Percentiles rank a stretch among this genome's conserved stretches.
These are phyloP conservation scores for Nycticryphes semicollaris DNA, from an alignment of 2,113 vertebrate species.

Conservation along the genomic window DNA sequence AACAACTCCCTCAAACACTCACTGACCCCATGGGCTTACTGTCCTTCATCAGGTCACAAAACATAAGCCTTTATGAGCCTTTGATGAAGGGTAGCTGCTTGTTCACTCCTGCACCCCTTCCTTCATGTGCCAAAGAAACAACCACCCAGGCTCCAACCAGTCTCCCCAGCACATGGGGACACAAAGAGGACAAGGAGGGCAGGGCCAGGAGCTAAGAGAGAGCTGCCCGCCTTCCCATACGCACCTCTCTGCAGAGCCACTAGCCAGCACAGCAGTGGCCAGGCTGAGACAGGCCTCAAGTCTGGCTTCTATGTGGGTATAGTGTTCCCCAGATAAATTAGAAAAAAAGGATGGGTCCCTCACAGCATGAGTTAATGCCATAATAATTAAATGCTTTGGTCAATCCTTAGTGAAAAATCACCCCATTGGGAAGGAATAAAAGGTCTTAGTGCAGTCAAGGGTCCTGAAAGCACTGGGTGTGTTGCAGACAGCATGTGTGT, in stretches of 20 bases:
- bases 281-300: not conserved
- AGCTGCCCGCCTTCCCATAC: not conserved
- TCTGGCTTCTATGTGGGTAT: not conserved
- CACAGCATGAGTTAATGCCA: not conserved
- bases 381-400: not conserved
- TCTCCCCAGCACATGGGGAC: not conserved
- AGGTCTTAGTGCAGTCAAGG: not conserved
- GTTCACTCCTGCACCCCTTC: not conserved
- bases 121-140: not conserved
- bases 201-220: not conserved
- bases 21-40: not conserved
- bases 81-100: not conserved
- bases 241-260: not conserved
- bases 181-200: not conserved
- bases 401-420: not conserved
- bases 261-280: rapidly evolving
- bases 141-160: not conserved
- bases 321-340: not conserved
- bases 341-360: not conserved
- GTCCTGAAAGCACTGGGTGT: rapidly evolving
- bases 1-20: not conserved
- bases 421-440: not conserved
- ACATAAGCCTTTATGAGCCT: not conserved
- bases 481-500: not conserved
- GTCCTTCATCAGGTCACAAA: not conserved